Base-by-base conservation (phyloP, 2,113 vertebrate species). In the Prionailurus viverrinus region DNA sequence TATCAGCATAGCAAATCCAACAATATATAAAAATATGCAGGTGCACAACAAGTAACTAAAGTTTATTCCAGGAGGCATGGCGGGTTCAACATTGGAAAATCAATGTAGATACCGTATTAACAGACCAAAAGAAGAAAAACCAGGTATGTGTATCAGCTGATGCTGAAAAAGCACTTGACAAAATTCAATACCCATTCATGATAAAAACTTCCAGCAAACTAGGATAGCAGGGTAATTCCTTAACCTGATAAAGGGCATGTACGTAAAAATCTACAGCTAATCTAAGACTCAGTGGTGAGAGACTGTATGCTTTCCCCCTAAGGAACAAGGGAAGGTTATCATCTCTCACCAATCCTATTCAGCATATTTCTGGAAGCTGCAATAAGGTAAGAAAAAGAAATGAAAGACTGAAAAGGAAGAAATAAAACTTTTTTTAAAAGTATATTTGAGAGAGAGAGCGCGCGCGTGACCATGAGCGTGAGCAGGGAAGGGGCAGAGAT, bases 71-170 rank as follows among this genome's bases (percentile, higher is more conserved):
- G 91, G 91, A 89, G 23, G 23, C 73, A 66, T 0, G 5, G 33
- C 36, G 61, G 36, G 89, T 27, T 86, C 61, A 96, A 19, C n/a
- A 53, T 48, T n/a, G 90, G 29, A 90, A 87, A 82, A 94, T 61
- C 76, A 92, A 81, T 1, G 15, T 31, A 89, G 31, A n/a, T 4
- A 51, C 36, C 48, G 1, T 31, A 84, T 82, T 86, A 61, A 73
- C 19, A 88, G 71, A 88, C 23, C 18, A 51, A 87, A n/a, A 41
- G 8, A 73, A 45, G 31, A 21, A 45, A 68, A 79, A 18, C 10
- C 31, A 88, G 5, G 63, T 15, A 21, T 33, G 68, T 23, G 0
- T 1, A 27, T 65, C 19, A 16, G 58, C 0, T 12, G 74, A 63
- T 1, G 11, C 25, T 82, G 45, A 91, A 83, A 93, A 79, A 29